Evolutionary conservation across 1,140 invertebrate species (phyloP), one percentile per base, ranked within the genome.

Genomic region (Pomacea maculata): DNA sequence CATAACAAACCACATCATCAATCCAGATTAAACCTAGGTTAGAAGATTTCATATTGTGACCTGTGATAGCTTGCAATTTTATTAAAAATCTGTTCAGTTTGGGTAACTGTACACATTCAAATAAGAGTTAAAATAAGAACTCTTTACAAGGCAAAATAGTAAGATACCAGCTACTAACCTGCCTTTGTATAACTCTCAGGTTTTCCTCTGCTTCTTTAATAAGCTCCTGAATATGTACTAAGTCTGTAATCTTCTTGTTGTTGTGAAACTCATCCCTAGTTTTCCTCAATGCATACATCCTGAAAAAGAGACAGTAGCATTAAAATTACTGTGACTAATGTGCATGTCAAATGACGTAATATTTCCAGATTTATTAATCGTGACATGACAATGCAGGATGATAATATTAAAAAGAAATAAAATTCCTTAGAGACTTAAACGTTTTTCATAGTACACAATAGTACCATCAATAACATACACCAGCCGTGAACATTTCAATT

Each of bases 181-280:
- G 91, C 83, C 91, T 80, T 83, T 89, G 88, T 25, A 91, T 85
- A 29, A 92, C 87, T 74, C 90, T 86, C 76, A 92, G 81, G 79
- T 90, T 91, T 57, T 87, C 85, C 83, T 89, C 71, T 19, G 85
- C 91, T 83, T 89, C 89, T 29, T 83, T 77, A 45, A 92, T 65
- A 17, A 91, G 76, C 29, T 86, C 79, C 54, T 83, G 57, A 34
- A 90, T 82, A 82, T 86, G 84, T n/a, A 83, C 63, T 29, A 82
- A 73, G 84, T 92, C 87, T 70, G 82, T 83, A 74, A 87, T 87
- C 57, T 79, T 81, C 85, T 87, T 88, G 83, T 91, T 85, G 75
- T 88, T 84, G 78, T 82, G 85, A 80, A 92, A 92, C 21, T 85
- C 88, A 88, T 91, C 86, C 83, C 85, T 87, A 70, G 88, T 87